Conservation (phyloP, 2,113 vertebrate species). For the Neodontobutis hainanensis region DNA sequence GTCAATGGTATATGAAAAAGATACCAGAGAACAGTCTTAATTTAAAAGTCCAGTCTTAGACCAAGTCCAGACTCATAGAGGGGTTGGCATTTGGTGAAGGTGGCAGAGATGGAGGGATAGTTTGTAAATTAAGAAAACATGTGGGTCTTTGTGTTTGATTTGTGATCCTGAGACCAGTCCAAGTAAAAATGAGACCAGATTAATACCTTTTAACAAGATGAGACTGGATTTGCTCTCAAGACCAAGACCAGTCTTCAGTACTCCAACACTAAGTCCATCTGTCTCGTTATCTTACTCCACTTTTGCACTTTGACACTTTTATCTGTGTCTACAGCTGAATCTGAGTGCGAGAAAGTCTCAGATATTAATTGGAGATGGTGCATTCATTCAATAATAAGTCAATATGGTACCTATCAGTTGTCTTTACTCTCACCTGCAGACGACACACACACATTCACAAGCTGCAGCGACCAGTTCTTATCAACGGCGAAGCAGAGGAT, state of each 20-base stretch:
- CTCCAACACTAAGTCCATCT: background rate
- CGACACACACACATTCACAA: conserved; percentile 17
- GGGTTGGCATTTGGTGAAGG: too few relatives aligned
- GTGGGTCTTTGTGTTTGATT: too few relatives aligned
- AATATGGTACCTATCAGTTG: conserved; percentile 30
- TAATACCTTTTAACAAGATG: too few relatives aligned
- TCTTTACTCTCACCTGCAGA: conserved; percentile 22
- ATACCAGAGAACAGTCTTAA: background rate
- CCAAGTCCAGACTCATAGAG: too few relatives aligned
- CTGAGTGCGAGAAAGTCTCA: conserved; percentile 16
- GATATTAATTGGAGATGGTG: conserved; percentile 36
- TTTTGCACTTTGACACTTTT: conserved; percentile 34
- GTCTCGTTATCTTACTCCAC: conserved; percentile 3
- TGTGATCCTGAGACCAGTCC: too few relatives aligned
- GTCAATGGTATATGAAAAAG: too few relatives aligned
- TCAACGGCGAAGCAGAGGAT: conserved; percentile 61
- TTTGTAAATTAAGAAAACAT: too few relatives aligned
- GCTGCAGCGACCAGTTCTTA: conserved; percentile 39
- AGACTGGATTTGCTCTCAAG: too few relatives aligned
- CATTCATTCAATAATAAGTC: conserved; percentile 56
- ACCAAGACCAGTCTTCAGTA: background rate
- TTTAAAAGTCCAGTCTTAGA: too few relatives aligned
- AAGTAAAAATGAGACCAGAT: too few relatives aligned
- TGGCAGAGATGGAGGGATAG: too few relatives aligned
- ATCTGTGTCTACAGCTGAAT: conserved; percentile 48